phyloP scores from a whole-genome alignment of 2,888 invertebrate genomes.

The Hypolimnas misippus region DNA sequence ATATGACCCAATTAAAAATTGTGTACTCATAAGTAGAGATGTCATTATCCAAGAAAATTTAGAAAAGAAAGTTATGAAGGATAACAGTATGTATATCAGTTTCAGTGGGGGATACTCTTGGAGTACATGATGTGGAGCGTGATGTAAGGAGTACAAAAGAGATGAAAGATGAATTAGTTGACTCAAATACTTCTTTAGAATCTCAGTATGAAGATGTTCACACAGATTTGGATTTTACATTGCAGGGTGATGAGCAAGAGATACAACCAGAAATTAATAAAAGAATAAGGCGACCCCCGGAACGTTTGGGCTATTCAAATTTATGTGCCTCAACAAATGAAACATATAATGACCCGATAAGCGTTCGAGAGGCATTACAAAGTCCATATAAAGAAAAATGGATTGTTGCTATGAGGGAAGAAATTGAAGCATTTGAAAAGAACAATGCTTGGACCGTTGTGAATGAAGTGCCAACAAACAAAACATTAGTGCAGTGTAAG shows the following conservation, averaged over 20 bases:
- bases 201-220: not conserved
- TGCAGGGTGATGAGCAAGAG: not conserved
- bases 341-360: not conserved
- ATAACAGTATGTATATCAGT: not conserved
- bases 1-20: not conserved
- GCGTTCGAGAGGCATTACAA: not conserved
- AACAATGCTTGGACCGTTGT: slow-evolving; percentile 38
- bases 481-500: slow-evolving; percentile 27
- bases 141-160: too few relatives aligned
- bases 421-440: slow-evolving; percentile 37
- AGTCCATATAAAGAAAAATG: slow-evolving; percentile 26
- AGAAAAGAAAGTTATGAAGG: not conserved
- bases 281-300: not conserved
- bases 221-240: not conserved
- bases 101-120: not conserved
- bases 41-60: not conserved
- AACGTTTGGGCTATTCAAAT: not conserved
- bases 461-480: slow-evolving; percentile 6
- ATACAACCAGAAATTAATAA: not conserved
- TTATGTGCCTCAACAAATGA: not conserved
- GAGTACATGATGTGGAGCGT: too few relatives aligned
- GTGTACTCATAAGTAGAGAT: not conserved
- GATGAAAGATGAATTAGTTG: too few relatives aligned
- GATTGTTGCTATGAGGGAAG: slow-evolving; percentile 31
- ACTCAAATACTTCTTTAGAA: too few relatives aligned